These are phyloP conservation scores for Dallia pectoralis DNA, from an alignment of 2,797 vertebrate genomes.

Conservation along the genomic window DNA sequence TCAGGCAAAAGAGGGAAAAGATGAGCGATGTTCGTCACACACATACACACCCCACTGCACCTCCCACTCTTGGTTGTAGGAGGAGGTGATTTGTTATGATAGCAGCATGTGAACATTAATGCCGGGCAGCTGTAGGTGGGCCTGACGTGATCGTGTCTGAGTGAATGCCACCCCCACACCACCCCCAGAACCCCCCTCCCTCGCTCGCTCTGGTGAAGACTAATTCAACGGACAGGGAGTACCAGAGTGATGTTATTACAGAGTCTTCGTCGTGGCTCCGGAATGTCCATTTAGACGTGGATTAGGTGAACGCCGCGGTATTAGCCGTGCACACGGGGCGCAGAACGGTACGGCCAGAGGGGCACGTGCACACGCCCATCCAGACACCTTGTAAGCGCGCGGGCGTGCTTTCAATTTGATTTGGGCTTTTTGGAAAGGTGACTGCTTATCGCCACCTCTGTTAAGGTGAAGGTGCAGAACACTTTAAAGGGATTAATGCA, in stretches of 20 bases:
- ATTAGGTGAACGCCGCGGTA: no score
- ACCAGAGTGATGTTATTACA: background rate
- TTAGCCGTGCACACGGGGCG: no score
- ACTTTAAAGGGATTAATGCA: constrained; percentile 42
- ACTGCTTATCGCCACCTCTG: constrained; percentile 18
- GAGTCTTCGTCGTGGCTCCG: background rate
- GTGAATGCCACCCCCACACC: background rate
- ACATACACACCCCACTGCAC: background rate
- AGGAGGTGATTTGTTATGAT: constrained; percentile 7
- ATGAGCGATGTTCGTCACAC: no score
- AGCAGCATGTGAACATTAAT: constrained; percentile 11
- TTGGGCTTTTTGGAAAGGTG: background rate
- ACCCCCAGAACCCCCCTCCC: background rate
- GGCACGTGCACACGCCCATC: background rate
- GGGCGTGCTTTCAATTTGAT: background rate
- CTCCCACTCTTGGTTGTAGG: background rate
- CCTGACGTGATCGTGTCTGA: background rate
- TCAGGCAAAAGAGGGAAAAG: constrained; percentile 6
- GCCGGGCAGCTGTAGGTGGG: constrained; percentile 8
- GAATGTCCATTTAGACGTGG: background rate
- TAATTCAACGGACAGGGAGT: background rate
- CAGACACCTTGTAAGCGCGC: background rate
- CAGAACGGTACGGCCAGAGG: no score
- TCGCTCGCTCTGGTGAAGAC: background rate
- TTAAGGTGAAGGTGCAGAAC: constrained; percentile 22